Evolutionary conservation across 2,113 vertebrate genomes (phyloP), one percentile per base, ranked within the genome.

Genomic region (Polyodon spathula): DNA sequence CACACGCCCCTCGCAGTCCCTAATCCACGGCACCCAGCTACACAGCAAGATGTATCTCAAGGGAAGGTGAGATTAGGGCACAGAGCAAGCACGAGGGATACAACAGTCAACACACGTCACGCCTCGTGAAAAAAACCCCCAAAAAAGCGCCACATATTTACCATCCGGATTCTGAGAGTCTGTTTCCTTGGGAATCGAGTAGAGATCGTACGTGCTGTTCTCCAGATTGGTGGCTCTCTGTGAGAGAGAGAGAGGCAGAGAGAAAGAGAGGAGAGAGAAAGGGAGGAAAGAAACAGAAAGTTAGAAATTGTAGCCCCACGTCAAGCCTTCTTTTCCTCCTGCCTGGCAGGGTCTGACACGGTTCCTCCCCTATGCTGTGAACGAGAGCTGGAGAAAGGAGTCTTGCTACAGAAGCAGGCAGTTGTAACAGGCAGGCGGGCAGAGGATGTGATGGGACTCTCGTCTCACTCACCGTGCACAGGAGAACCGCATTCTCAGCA

Each of bases 151-250:
- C 41, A 64, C 7, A 37, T 54, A 0, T 80, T 46, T 81, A 98
- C 95, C 95, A 39, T 98, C 95, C 0, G 95, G 95, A 67, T 95
- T 98, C 81, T 98, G 95, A 52, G 94, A 95, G 78, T 98, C 95
- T 0, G 92, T 91, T 6, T 98, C 95, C 74, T 93, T 94, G 63
- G 95, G 95, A 63, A 97, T 97, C 11, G 90, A 92, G 73, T 98
- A 98, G 0, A 98, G 81, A 71, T 98, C 95, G 0, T 98, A 98
- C 5, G 95, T 98, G 71, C 95, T 98, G 77, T 97, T 98, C 84
- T 98, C 95, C 61, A 98, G 75, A 72, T 98, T 98, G 60, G 92
- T 96, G 60, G 95, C 94, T 79, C 95, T 90, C n/a, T n/a, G n/a
- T n/a, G n/a, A n/a, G n/a, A n/a, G n/a, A n/a, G n/a, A n/a, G n/a